Evolutionary conservation across 2,797 vertebrate genomes (phyloP).

Genomic region (Periparus ater): DNA sequence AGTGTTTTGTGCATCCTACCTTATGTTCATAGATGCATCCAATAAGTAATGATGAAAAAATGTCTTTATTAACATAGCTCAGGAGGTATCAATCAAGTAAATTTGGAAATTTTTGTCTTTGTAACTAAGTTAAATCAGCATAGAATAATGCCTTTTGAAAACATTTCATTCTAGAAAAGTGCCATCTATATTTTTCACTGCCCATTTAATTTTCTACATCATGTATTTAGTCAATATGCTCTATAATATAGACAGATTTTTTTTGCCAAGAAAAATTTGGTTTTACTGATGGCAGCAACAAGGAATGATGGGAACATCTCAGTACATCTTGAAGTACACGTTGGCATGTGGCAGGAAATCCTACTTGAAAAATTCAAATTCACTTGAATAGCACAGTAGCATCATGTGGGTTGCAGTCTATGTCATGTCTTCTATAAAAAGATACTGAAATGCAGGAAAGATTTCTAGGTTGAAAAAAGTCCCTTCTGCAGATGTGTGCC

Average conservation of each 20-base stretch:
- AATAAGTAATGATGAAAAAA: background rate
- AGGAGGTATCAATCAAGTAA: background rate
- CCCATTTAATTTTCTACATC: background rate
- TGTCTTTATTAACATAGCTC: background rate
- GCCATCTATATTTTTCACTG: background rate
- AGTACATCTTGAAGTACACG: background rate
- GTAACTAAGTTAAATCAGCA: background rate
- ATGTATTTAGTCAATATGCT: background rate
- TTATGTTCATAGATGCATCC: background rate
- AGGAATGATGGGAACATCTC: background rate
- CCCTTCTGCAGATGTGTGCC: background rate
- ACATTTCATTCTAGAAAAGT: background rate
- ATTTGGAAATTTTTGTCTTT: background rate
- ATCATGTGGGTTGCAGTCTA: background rate
- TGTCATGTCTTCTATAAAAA: background rate
- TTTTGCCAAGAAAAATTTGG: background rate
- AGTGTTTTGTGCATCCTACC: background rate
- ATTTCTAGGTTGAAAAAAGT: background rate
- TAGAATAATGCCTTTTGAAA: background rate
- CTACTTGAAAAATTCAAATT: background rate
- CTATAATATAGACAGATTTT: background rate
- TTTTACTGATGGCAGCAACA: background rate
- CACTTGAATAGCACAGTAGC: background rate
- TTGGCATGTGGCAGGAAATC: background rate
- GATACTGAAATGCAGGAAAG: background rate